Evolutionary conservation across 2,797 vertebrate species (phyloP).

Genomic region (Ibycter americanus): DNA sequence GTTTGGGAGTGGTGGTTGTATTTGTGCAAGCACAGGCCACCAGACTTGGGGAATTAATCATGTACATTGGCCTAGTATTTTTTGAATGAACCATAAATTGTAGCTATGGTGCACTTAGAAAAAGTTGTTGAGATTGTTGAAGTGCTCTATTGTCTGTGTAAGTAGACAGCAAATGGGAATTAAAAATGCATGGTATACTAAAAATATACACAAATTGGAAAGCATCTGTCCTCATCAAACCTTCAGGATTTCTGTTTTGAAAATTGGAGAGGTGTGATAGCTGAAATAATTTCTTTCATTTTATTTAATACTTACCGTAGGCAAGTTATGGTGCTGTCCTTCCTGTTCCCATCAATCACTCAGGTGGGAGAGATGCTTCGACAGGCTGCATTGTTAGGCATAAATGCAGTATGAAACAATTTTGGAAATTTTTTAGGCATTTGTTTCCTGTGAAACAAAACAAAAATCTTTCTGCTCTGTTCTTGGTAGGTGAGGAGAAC

Average conservation of each 20-base stretch:
- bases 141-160: not conserved
- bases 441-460: not conserved
- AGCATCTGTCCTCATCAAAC: not conserved
- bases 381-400: not conserved
- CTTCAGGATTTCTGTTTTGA: not conserved
- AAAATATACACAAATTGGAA: not conserved
- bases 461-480: not conserved
- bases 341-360: not conserved
- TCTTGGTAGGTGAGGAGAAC: not conserved
- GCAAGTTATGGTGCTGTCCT: not conserved
- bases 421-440: not conserved
- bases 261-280: not conserved
- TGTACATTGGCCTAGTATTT: not conserved
- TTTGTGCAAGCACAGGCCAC: not conserved
- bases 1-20: not conserved
- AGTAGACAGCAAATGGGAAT: not conserved
- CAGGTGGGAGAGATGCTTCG: not conserved
- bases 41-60: not conserved
- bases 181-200: not conserved
- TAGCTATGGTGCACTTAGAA: not conserved
- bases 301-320: not conserved
- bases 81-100: not conserved
- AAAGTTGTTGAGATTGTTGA: not conserved
- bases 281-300: not conserved
- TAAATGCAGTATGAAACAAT: not conserved